These are phyloP conservation scores for Cydia fagiglandana DNA, from an alignment of 1,140 invertebrate genomes.

Conservation along the genomic window DNA sequence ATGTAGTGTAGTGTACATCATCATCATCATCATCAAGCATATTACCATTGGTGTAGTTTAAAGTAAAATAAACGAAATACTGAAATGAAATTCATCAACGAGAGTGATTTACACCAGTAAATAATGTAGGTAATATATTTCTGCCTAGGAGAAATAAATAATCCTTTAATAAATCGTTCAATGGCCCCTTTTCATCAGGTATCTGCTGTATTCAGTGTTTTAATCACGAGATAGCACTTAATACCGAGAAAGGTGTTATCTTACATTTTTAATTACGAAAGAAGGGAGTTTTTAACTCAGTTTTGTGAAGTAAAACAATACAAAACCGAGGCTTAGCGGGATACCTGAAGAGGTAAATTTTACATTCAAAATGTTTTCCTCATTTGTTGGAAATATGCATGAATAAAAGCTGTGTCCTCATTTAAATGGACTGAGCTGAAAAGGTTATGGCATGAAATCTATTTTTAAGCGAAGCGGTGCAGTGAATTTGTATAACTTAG, in stretches of 20 bases:
- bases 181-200: background rate
- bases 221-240: constrained; percentile 4
- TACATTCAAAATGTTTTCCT: constrained; percentile 23
- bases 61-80: no score
- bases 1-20: no score
- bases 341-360: constrained; percentile 23
- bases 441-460: background rate
- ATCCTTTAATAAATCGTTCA: no score
- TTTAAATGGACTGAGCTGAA: background rate
- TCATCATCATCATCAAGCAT: no score
- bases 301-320: constrained; percentile 22
- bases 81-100: no score
- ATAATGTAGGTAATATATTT: no score
- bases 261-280: constrained; percentile 21
- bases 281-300: background rate
- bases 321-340: constrained; percentile 14
- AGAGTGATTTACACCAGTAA: no score
- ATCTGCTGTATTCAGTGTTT: background rate
- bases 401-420: background rate
- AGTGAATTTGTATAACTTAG: background rate
- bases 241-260: constrained; percentile 9
- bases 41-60: no score
- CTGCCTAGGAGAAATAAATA: no score
- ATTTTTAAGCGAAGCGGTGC: background rate
- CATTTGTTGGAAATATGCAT: constrained; percentile 11